phyloP scores from a whole-genome alignment of 2,888 invertebrate genomes.

The Choristoneura rosaceana region DNA sequence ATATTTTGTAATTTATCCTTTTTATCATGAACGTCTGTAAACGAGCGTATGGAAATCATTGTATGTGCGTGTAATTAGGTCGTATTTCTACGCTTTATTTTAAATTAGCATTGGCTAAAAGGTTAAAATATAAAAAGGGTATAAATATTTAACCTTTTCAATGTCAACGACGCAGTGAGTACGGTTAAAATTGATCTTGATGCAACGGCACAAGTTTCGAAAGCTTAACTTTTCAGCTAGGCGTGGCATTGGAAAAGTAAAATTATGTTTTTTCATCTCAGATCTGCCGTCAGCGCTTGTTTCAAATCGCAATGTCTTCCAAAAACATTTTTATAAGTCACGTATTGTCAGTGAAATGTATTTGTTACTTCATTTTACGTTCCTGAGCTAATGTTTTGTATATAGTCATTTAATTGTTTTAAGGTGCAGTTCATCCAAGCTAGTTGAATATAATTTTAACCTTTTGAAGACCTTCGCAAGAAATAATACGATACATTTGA shows the following conservation, averaged over 20 bases:
- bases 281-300: neutral
- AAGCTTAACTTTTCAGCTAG: no score
- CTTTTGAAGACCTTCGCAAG: neutral
- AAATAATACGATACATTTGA: neutral
- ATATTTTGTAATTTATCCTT: no score
- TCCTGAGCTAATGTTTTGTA: slow-evolving; percentile 22
- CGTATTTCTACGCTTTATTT: no score
- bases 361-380: slow-evolving; percentile 29
- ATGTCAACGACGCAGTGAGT: neutral
- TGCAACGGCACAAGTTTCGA: neutral
- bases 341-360: slow-evolving; percentile 20
- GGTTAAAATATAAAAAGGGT: neutral
- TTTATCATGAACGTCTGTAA: neutral
- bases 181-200: neutral
- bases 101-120: neutral
- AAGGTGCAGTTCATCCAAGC: neutral
- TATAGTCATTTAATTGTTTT: slow-evolving; percentile 3
- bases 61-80: no score
- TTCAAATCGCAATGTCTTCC: slow-evolving; percentile 37
- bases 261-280: neutral
- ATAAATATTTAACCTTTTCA: neutral
- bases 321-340: slow-evolving; percentile 18
- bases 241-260: no score
- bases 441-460: neutral
- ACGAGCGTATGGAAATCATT: neutral